Evolutionary conservation across 2,113 vertebrate species (phyloP).

Genomic region (Corythornis vintsioides): DNA sequence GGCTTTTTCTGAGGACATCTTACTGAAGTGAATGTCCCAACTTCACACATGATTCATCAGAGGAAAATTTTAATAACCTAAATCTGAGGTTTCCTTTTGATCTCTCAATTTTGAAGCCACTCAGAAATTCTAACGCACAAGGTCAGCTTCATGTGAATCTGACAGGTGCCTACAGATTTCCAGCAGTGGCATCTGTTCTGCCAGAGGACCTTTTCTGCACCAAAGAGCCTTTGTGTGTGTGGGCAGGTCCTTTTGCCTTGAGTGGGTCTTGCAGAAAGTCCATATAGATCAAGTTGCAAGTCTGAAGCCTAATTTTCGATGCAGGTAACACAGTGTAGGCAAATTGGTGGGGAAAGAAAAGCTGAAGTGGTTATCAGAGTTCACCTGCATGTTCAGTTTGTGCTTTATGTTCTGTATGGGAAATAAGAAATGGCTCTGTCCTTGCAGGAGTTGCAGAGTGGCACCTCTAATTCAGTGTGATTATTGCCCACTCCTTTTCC

Average conservation of each 20-base stretch:
- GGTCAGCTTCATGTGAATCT: neutral
- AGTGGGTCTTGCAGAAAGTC: neutral
- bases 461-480: slow-evolving; percentile 97
- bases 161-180: neutral
- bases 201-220: neutral
- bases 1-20: neutral
- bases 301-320: slow-evolving; percentile 1
- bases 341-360: neutral
- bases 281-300: neutral
- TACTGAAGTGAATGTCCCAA: neutral
- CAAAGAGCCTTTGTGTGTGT: neutral
- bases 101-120: neutral
- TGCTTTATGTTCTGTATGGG: neutral
- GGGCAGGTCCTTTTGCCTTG: neutral
- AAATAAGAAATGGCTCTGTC: neutral
- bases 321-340: neutral
- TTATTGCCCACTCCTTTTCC: slow-evolving; percentile 96
- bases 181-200: neutral
- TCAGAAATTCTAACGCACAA: neutral
- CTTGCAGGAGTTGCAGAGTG: slow-evolving; percentile 91
- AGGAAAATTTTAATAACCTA: neutral
- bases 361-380: neutral
- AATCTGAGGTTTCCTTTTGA: neutral
- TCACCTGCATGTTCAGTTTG: neutral
- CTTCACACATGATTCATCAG: neutral